phyloP scores from a whole-genome alignment of 2,888 invertebrate species.

The Pachliopta kotzebuea region DNA sequence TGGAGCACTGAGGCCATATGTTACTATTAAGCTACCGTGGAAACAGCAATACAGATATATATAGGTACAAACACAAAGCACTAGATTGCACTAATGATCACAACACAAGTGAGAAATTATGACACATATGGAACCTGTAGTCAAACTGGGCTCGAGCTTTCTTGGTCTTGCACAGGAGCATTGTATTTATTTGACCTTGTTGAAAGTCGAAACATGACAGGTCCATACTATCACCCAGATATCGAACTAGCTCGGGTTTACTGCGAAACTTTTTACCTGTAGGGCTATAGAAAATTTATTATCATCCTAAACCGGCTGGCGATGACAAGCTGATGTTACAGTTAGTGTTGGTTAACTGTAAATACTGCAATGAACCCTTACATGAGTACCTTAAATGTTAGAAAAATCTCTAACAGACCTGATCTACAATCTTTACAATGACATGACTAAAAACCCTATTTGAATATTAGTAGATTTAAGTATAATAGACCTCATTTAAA shows the following conservation, averaged over 20 bases:
- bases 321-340: conserved; percentile 34
- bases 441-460: background rate
- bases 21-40: conserved; percentile 37
- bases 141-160: conserved; percentile 85
- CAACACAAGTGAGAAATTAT: conserved; percentile 72
- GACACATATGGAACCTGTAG: conserved; percentile 81
- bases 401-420: background rate
- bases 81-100: conserved; percentile 72
- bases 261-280: conserved; percentile 91
- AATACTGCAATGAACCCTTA: conserved; percentile 41
- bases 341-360: conserved; percentile 36
- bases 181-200: conserved; percentile 87
- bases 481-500: background rate
- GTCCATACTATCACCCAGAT: conserved; percentile 88
- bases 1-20: conserved; percentile 34
- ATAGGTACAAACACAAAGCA: conserved; percentile 65
- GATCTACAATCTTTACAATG: background rate
- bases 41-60: conserved; percentile 38
- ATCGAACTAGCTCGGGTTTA: conserved; percentile 89
- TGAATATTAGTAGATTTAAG: background rate
- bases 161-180: conserved; percentile 86
- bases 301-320: conserved; percentile 47
- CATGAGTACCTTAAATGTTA: conserved; percentile 4
- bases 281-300: conserved; percentile 83
- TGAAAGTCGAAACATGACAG: conserved; percentile 91